Percentiles rank a stretch among this genome's conserved stretches.
phyloP scores from a whole-genome alignment of 2,888 invertebrate species.

The Tipula confusa region DNA sequence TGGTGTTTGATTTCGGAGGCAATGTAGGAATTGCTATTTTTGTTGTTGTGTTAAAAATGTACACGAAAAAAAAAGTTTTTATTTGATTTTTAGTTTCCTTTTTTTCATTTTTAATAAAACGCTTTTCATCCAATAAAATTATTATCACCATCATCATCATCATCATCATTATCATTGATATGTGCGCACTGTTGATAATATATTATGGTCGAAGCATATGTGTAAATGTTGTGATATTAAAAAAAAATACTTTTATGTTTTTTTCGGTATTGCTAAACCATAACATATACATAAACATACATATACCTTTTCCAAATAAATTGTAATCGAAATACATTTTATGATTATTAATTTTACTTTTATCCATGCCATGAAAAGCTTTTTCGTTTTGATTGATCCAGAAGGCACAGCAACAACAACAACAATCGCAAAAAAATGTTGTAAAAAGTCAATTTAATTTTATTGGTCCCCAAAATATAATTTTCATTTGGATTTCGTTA shows the following conservation, averaged over 20 bases:
- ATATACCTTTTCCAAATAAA: not conserved
- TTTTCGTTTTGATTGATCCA: conserved; percentile 15
- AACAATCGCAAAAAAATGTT: not conserved
- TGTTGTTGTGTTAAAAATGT: no score
- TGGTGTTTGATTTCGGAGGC: no score
- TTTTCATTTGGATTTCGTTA: not conserved
- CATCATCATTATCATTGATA: not conserved
- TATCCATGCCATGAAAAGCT: not conserved
- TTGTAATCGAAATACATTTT: not conserved
- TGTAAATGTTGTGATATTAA: not conserved
- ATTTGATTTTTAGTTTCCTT: no score
- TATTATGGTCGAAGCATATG: not conserved
- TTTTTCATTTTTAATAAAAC: not conserved
- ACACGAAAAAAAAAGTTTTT: not conserved
- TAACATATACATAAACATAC: not conserved
- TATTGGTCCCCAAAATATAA: not conserved
- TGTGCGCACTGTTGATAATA: not conserved
- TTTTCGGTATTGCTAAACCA: not conserved
- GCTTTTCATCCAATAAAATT: not conserved
- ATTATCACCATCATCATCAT: not conserved
- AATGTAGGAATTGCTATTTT: no score
- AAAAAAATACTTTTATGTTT: not conserved
- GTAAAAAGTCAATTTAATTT: not conserved
- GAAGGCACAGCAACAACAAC: not conserved
- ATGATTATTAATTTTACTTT: conserved; percentile 3